Percentiles rank a stretch among this genome's conserved stretches.
Conservation (phyloP, 2,797 vertebrate species). For the Gastrophryne carolinensis region DNA sequence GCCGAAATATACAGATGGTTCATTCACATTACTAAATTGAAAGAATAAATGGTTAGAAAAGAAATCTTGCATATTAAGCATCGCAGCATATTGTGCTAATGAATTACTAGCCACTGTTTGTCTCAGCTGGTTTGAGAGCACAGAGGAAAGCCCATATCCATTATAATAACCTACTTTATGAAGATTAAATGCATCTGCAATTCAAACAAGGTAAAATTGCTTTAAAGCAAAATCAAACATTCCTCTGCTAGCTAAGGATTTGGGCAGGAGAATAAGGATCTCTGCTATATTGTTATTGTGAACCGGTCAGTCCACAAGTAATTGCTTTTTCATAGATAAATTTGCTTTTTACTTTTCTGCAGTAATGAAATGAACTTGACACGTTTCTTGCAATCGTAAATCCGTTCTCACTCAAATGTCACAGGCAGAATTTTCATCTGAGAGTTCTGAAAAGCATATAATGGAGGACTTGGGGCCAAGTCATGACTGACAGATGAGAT, state of each 20-base stretch:
- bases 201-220: constrained; percentile 81
- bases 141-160: constrained; percentile 72
- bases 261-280: constrained; percentile 77
- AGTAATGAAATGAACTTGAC: constrained; percentile 96
- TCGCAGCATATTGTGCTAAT: constrained; percentile 36
- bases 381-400: constrained; percentile 85
- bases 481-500: constrained; percentile 83
- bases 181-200: constrained; percentile 82
- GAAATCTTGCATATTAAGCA: constrained; percentile 41
- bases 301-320: constrained; percentile 89
- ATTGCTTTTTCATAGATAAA: constrained; percentile 98
- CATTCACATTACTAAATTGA: neutral
- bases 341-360: constrained; percentile 93
- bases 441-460: constrained; percentile 82
- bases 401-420: constrained; percentile 86
- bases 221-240: constrained; percentile 79
- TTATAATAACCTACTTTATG: constrained; percentile 81
- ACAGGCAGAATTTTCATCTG: constrained; percentile 82
- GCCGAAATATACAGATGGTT: neutral
- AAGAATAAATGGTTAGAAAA: constrained; percentile 32
- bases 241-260: constrained; percentile 75
- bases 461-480: constrained; percentile 71
- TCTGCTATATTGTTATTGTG: constrained; percentile 80
- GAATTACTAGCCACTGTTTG: constrained; percentile 51
- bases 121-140: constrained; percentile 58